A percentile compares a stretch with the other conserved stretches of the same genome.
These are phyloP conservation scores for Chironomus tentans DNA, from an alignment of 2,888 invertebrate species.

Conservation along the genomic window DNA sequence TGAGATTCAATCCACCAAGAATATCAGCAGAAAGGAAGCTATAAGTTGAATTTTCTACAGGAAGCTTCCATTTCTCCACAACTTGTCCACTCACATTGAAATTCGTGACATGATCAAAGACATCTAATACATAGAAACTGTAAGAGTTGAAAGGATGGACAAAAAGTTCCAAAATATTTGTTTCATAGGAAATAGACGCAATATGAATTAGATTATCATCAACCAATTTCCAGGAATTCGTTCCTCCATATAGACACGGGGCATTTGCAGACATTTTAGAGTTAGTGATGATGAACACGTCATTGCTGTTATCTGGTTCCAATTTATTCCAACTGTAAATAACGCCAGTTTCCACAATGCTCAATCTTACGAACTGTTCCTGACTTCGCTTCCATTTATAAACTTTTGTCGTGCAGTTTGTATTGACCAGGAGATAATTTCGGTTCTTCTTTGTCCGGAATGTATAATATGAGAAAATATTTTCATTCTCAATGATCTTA, in stretches of 20 bases:
- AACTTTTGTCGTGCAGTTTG: constrained; percentile 42
- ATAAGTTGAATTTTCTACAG: constrained; percentile 25
- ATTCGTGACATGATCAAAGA: constrained; percentile 33
- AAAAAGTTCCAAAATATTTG: constrained; percentile 33
- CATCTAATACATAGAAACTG: constrained; percentile 38
- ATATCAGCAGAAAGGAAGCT: constrained; percentile 13
- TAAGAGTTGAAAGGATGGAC: constrained; percentile 32
- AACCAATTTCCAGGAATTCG: constrained; percentile 34
- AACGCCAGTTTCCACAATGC: constrained; percentile 42
- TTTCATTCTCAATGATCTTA: constrained; percentile 24
- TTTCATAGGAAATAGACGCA: constrained; percentile 33
- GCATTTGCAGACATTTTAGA: constrained; percentile 28
- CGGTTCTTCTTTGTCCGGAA: background rate
- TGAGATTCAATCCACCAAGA: background rate
- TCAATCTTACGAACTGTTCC: constrained; percentile 33
- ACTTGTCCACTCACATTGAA: constrained; percentile 36
- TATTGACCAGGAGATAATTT: constrained; percentile 35
- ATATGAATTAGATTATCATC: constrained; percentile 32
- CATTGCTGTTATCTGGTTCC: constrained; percentile 8
- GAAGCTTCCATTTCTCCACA: constrained; percentile 30
- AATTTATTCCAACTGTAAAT: constrained; percentile 43
- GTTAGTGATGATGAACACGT: constrained; percentile 38
- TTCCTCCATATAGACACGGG: constrained; percentile 32
- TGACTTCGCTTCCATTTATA: constrained; percentile 39
- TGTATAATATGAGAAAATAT: constrained; percentile 29